Conservation (phyloP, 1,140 invertebrate species). For the Palaemon carinicauda region DNA sequence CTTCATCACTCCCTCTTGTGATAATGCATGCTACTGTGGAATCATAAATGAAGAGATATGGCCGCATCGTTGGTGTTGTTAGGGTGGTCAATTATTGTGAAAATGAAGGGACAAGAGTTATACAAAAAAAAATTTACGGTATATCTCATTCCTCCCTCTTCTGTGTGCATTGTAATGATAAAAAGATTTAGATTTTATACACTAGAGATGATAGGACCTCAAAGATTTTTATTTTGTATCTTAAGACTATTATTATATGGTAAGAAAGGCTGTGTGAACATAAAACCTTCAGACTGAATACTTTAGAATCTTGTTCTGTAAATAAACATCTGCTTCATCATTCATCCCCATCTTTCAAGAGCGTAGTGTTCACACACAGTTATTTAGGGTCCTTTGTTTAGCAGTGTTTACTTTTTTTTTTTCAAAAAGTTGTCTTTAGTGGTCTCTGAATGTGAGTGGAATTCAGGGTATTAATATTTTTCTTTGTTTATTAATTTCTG, state of each 20-base stretch:
- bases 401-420: no score
- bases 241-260: conserved; percentile 21
- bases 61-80: not conserved
- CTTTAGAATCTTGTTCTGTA: conserved; percentile 6
- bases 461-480: no score
- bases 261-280: conserved; percentile 47
- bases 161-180: conserved; percentile 48
- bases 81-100: conserved; percentile 19
- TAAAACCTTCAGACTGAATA: conserved; percentile 11
- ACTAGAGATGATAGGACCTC: conserved; percentile 36
- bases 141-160: conserved; percentile 28
- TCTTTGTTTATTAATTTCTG: no score
- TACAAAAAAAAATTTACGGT: conserved; percentile 18
- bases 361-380: not conserved
- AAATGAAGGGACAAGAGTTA: not conserved
- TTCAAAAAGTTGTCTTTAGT: no score
- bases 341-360: not conserved
- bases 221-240: conserved; percentile 55
- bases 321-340: not conserved
- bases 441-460: no score
- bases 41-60: not conserved
- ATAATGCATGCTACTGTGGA: not conserved
- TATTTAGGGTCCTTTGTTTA: not conserved
- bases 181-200: conserved; percentile 54
- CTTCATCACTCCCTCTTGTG: not conserved